Conservation (phyloP, 2,113 vertebrate species). For the Campylorhamphus procurvoides region DNA sequence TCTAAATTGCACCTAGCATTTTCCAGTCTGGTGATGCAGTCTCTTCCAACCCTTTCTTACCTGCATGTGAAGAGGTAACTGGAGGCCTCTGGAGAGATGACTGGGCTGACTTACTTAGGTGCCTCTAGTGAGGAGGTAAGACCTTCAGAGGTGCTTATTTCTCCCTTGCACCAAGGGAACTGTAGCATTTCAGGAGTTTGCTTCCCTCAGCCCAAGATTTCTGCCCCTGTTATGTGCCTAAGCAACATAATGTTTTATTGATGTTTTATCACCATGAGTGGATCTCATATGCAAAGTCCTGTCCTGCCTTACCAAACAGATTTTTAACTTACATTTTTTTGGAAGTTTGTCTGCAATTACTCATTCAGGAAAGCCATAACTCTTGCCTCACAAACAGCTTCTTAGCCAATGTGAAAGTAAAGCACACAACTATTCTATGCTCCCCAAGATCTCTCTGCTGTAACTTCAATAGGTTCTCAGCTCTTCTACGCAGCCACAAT, state of each 20-base stretch:
- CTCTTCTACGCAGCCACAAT: rapidly evolving
- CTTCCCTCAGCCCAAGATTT: neutral
- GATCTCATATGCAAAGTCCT: neutral
- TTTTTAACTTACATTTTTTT: neutral
- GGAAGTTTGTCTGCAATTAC: neutral
- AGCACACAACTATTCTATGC: neutral
- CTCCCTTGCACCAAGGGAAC: neutral
- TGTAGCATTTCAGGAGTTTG: neutral
- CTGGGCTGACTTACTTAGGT: neutral
- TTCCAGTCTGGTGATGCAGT: neutral
- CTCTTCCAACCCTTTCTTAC: neutral
- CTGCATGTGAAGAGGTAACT: neutral
- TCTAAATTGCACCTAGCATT: neutral
- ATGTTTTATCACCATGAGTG: neutral
- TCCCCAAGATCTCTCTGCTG: neutral
- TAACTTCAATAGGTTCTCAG: neutral
- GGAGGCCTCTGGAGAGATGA: neutral
- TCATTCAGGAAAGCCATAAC: neutral
- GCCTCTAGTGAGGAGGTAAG: neutral
- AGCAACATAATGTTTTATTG: rapidly evolving
- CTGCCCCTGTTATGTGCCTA: neutral
- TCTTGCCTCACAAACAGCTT: neutral
- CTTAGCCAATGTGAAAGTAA: neutral
- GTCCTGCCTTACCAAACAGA: neutral
- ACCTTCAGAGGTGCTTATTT: neutral